Base-by-base conservation (phyloP, 2,113 vertebrate genomes). In the Ptychochromis oligacanthus region DNA sequence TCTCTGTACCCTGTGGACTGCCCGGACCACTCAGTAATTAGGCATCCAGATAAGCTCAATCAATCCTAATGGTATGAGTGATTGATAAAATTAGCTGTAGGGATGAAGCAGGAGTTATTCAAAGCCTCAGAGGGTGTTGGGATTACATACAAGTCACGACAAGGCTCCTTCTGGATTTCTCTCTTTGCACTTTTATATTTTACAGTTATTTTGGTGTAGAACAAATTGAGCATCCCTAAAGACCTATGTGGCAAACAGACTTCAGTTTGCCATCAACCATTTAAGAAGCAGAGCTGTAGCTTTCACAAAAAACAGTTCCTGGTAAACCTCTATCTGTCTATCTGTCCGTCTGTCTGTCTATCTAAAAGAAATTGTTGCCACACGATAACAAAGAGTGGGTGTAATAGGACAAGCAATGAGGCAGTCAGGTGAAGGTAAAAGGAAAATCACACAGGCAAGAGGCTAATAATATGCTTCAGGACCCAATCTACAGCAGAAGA, bases 11-110 rank as follows among this genome's bases (percentile, higher is more conserved):
- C 59, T 1, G 28, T 7, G 24, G 70, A 81, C 77, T 17, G 34
- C 26, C 17, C 5, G 34, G 62, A 85, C 78, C 75, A 60, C 38
- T 38, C n/a, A 0, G 75, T 74, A 77, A 90, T 87, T 86, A 88
- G 65, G 20, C 59, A 52, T 76, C 65, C 75, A 64, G 75, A 83
- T 38, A 46, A 55, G 67, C 59, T 55, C 52, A 81, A 88, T 88
- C 75, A 81, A 17, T 56, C 34, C 52, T 79, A 76, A 81, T 52
- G 65, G n/a, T 24, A 22, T 72, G 65, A 83, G 79, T 78, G 80
- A 85, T 77, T 79, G 79, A 57, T 49, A 18, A 56, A 86, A 78
- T 81, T 28, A 87, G 38, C 74, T 36, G 49, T 2, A 1, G 28
- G 52, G 43, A 75, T 57, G 83, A 62, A 52, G 77, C 0, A 7